Base-by-base conservation (phyloP, 1,140 invertebrate species). In the Bactericera cockerelli region DNA sequence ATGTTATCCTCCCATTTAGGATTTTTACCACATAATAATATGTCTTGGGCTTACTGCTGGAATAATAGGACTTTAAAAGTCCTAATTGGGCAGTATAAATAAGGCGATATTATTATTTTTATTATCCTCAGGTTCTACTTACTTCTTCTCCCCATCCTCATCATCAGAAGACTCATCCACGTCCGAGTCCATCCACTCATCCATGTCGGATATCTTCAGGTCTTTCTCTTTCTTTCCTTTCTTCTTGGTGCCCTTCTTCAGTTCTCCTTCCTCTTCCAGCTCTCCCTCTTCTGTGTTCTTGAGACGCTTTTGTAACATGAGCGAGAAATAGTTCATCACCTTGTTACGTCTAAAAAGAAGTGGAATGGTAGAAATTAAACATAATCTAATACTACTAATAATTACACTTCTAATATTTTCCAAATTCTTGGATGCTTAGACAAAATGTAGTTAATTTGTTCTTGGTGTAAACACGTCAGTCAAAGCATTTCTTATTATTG, bases 311-410 rank as follows among this genome's bases (percentile, higher is more conserved):
- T 85, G 79, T 65, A 88, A 79, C 93, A 97, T 98, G 11, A 98
- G 75, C 13, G 87, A 86, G 69, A 96, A 98, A 70, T 86, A 93
- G 75, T 98, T 98, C 71, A 95, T 81, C 13, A 92, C 89, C 70
- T 93, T 94, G 70, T 95, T 93, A 36, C 95, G 78, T 67, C 92
- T 86, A 62, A 19, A 65, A 49, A 2, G 14, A 42, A 16, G 3
- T 53, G n/a, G 6, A 8, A 16, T 6, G 16, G n/a, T 26, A 16
- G 4, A 19, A 24, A 26, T 36, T 1, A 3, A n/a, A 55, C 1
- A 14, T 42, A 22, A 3, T 55, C 13, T 2, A n/a, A 21, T n/a
- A n/a, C n/a, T 16, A n/a, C 8, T 39, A 26, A n/a, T n/a, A n/a
- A n/a, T n/a, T n/a, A n/a, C n/a, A n/a, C n/a, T n/a, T n/a, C n/a